A percentile compares a stretch with the other conserved stretches of the same genome.
Conservation (phyloP, 2,888 invertebrate species). For the Unio delphinus region DNA sequence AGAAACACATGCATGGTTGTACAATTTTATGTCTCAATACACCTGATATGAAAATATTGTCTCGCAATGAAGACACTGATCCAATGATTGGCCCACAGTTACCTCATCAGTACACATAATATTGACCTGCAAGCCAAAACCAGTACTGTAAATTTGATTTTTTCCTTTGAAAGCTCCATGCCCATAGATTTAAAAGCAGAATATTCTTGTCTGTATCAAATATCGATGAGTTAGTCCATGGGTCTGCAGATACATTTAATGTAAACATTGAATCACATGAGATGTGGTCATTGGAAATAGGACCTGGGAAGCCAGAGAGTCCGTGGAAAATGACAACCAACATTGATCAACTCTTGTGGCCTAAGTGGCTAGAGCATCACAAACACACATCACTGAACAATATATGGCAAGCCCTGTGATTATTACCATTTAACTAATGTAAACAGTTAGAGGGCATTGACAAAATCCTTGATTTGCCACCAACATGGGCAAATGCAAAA, state of each 20-base stretch:
- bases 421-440: constrained; percentile 39
- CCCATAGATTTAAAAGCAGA: constrained; percentile 32
- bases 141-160: constrained; percentile 23
- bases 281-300: constrained; percentile 44
- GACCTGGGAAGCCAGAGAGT: constrained; percentile 11
- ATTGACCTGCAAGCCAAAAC: constrained; percentile 2
- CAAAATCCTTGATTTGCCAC: constrained; percentile 6
- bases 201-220: constrained; percentile 30
- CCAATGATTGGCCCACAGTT: constrained; percentile 26
- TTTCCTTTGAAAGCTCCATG: constrained; percentile 21
- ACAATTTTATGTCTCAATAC: constrained; percentile 37
- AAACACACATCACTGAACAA: too few species aligned
- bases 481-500: constrained; percentile 15
- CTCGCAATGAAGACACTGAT: constrained; percentile 44
- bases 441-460: constrained; percentile 23
- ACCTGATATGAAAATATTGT: constrained; percentile 17
- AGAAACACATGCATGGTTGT: constrained; percentile 26
- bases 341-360: not conserved
- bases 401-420: constrained; percentile 10
- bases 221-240: constrained; percentile 30
- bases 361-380: too few species aligned
- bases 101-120: constrained; percentile 30
- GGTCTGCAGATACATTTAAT: constrained; percentile 43
- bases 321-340: not conserved
- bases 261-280: constrained; percentile 28